Conservation (phyloP, 1,140 invertebrate species). For the Anoplophora glabripennis region DNA sequence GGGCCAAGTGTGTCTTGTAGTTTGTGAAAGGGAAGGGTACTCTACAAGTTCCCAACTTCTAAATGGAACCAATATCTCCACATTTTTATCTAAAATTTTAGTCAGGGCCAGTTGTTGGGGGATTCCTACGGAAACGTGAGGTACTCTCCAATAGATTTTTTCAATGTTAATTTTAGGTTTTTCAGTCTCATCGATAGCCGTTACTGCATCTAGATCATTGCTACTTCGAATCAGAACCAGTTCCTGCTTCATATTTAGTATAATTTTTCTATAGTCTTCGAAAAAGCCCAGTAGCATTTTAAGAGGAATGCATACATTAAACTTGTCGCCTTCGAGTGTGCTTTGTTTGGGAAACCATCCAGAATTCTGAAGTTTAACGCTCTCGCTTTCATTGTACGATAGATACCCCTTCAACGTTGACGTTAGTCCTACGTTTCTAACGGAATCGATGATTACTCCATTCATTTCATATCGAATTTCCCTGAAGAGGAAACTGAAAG, state of each 20-base stretch:
- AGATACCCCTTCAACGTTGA: constrained; percentile 48
- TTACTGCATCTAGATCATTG: constrained; percentile 33
- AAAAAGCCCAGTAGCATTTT: constrained; percentile 48
- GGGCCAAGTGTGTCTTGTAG: constrained; percentile 13
- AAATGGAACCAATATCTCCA: constrained; percentile 19
- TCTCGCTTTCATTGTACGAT: constrained; percentile 32
- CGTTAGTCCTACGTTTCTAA: constrained; percentile 46
- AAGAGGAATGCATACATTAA: constrained; percentile 47
- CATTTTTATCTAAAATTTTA: constrained; percentile 24
- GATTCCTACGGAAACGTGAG: constrained; percentile 21
- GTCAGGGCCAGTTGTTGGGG: constrained; percentile 5
- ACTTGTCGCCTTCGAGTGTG: constrained; percentile 26
- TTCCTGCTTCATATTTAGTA: constrained; percentile 51
- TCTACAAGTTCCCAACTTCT: constrained; percentile 22
- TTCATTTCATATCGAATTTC: constrained; percentile 52
- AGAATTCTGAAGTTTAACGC: constrained; percentile 31
- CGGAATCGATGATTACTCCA: constrained; percentile 48
- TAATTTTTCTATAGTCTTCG: constrained; percentile 51
- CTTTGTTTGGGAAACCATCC: constrained; percentile 33
- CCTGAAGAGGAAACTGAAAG: constrained; percentile 47
- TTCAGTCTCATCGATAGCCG: constrained; percentile 7
- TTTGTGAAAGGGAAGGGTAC: constrained; percentile 12
- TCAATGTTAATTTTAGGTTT: constrained; percentile 8
- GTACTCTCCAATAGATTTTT: constrained; percentile 27
- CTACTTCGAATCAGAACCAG: constrained; percentile 46